Percentiles rank a stretch among this genome's conserved stretches.
These are phyloP conservation scores for Akabosia matsudoensis DNA, from an alignment of 1,140 invertebrate genomes.

Conservation along the genomic window DNA sequence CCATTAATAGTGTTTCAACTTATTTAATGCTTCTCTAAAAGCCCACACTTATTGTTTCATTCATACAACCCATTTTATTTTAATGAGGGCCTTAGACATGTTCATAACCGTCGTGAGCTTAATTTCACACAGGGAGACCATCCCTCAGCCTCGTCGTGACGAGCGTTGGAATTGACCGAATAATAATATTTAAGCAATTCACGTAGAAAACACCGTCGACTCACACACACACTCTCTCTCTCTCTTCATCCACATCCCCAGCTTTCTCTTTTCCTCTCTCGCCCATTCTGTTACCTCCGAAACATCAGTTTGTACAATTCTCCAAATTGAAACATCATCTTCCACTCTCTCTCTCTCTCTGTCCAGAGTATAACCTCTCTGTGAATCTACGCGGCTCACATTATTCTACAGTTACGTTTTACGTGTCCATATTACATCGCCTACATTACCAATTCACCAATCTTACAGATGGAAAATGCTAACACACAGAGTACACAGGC, in stretches of 20 bases:
- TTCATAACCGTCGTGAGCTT: slow-evolving; percentile 17
- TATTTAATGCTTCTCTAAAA: background rate
- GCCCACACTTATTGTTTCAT: slow-evolving; percentile 12
- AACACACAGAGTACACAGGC: background rate
- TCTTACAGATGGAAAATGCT: background rate
- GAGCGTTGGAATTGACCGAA: slow-evolving; percentile 21
- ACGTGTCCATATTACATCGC: background rate
- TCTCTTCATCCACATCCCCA: slow-evolving; percentile 12
- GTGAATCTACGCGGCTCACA: background rate
- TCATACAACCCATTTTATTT: slow-evolving; percentile 19
- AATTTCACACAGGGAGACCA: slow-evolving; percentile 20
- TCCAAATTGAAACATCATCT: background rate
- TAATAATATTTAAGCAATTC: slow-evolving; percentile 24
- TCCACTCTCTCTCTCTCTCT: slow-evolving; percentile 1
- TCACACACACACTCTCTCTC: background rate
- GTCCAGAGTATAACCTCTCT: background rate
- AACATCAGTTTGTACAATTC: slow-evolving; percentile 12
- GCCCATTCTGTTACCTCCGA: background rate
- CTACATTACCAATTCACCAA: background rate
- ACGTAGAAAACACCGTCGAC: too few species aligned
- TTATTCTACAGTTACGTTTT: background rate
- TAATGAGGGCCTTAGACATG: slow-evolving; percentile 21
- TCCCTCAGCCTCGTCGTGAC: slow-evolving; percentile 19
- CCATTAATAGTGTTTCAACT: background rate
- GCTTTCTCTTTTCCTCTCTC: background rate